Evolutionary conservation across 2,888 invertebrate species (phyloP), one percentile per base, ranked within the genome.

Genomic region (Dyspetes luteomarginatus): DNA sequence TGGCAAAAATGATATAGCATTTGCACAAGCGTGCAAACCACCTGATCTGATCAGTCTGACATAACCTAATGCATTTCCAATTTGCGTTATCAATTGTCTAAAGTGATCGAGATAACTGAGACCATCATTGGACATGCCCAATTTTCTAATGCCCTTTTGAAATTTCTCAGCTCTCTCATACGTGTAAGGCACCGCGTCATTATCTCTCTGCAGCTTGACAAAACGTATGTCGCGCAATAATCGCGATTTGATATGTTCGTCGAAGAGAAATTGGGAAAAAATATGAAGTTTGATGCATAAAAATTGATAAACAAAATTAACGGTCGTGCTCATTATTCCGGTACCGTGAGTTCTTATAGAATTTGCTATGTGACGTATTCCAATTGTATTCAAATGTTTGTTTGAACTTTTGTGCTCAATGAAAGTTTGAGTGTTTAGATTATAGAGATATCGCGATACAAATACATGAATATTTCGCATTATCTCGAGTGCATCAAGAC

Each of bases 391-490:
- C 82, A 99, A 93, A 92, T 98, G 97, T 89, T 98, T 98, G 91
- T 97, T 98, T 86, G 96, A 96, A 89, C 97, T 98, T 72, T 95
- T 95, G 85, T 96, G 95, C 92, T 99, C 98, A 75, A 99, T 95
- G 92, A 99, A 99, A 80, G 98, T 96, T 93, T 99, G 99, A 88
- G 97, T 97, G 90, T 98, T 98, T 85, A 99, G 94, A 92, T 99
- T 99, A 92, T 99, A 99, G 19, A 97, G 93, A 92, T 98, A 99
- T 88, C 96, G 96, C 0, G 97, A 95, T 9, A 99, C 98, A 92
- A 99, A 99, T 62, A 97, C 95, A 88, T 98, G 96, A 81, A 99
- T 97, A 90, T 99, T 98, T 50, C 98, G 94, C 97, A 99, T 99
- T 78, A 99, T 98, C 93, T 98, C 98, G 76, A 99, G 93, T 0